A percentile compares a stretch with the other conserved stretches of the same genome.
Conservation (phyloP, 1,140 invertebrate species). For the Globodera ellingtonae region DNA sequence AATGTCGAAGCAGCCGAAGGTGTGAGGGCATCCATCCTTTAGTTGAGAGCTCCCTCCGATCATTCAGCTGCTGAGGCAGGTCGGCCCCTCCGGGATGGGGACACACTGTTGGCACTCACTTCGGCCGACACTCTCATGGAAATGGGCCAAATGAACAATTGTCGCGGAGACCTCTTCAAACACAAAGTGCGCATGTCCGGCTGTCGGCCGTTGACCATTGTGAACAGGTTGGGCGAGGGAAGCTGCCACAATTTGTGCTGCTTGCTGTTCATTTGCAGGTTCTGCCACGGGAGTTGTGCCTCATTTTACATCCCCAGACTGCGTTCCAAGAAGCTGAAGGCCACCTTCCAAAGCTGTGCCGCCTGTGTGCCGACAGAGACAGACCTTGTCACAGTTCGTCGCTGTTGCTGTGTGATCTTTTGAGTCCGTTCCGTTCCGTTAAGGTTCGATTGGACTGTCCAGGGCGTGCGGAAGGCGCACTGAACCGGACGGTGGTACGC, state of each 20-base stretch:
- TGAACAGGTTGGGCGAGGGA: conserved; percentile 37
- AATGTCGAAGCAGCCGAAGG: neutral
- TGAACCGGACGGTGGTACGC: conserved; percentile 44
- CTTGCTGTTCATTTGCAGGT: conserved; percentile 40
- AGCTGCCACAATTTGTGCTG: conserved; percentile 1
- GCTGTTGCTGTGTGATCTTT: neutral
- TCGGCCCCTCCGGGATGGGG: conserved; percentile 13
- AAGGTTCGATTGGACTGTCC: conserved; percentile 51
- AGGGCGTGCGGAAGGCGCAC: conserved; percentile 34
- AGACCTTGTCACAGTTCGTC: conserved; percentile 39
- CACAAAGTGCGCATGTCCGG: conserved; percentile 50
- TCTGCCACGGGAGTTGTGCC: conserved; percentile 56
- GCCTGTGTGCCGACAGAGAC: conserved; percentile 54
- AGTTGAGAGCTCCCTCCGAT: neutral
- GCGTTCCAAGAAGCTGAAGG: conserved; percentile 54
- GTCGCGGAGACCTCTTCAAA: conserved; percentile 49
- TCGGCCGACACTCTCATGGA: conserved; percentile 23
- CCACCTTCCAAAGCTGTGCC: conserved; percentile 54
- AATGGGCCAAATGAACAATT: conserved; percentile 38
- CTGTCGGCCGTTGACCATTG: conserved; percentile 49
- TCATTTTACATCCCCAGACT: conserved; percentile 56
- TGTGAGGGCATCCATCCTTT: neutral
- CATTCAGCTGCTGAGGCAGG: neutral
- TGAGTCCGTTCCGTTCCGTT: neutral
- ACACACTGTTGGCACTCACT: conserved; percentile 17